Conservation (phyloP, 2,113 vertebrate species). For the Nettapus auritus region DNA sequence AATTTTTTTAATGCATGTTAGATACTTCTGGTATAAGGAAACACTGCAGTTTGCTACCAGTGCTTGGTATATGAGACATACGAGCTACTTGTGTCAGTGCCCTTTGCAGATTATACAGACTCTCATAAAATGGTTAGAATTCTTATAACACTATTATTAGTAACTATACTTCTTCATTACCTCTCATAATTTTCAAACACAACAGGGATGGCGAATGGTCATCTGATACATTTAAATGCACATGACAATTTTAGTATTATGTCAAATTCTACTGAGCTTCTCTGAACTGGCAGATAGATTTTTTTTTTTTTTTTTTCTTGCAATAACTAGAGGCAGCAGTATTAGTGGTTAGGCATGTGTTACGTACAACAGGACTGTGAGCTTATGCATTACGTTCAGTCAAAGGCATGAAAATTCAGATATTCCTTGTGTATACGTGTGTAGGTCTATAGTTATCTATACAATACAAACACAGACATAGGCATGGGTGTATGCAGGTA, state of each 20-base stretch:
- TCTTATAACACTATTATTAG: constrained; percentile 7
- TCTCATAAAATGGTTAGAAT: constrained; percentile 33
- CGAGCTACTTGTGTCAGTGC: not conserved
- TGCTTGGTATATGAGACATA: not conserved
- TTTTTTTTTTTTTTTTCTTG: not conserved
- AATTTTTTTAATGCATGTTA: not conserved
- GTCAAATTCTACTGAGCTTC: constrained; percentile 55
- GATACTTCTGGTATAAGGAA: not conserved
- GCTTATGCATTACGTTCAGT: constrained; percentile 47
- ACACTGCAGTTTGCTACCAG: not conserved
- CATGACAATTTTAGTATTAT: constrained; percentile 33
- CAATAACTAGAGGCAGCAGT: constrained; percentile 53
- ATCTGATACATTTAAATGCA: constrained; percentile 27
- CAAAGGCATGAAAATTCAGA: constrained; percentile 41
- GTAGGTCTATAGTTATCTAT: not conserved
- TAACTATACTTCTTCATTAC: constrained; percentile 15
- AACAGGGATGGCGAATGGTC: constrained; percentile 29
- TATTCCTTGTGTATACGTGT: constrained; percentile 34
- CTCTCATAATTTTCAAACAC: constrained; percentile 14
- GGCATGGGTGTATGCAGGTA: not conserved
- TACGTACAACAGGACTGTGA: constrained; percentile 57
- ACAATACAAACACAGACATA: constrained; percentile 11
- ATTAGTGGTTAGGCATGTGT: constrained; percentile 47
- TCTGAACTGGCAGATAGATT: constrained; percentile 7
- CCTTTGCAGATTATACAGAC: constrained; percentile 3